These are phyloP conservation scores for Percopsis omiscomaycus DNA, from an alignment of 2,797 vertebrate genomes.

Conservation along the genomic window DNA sequence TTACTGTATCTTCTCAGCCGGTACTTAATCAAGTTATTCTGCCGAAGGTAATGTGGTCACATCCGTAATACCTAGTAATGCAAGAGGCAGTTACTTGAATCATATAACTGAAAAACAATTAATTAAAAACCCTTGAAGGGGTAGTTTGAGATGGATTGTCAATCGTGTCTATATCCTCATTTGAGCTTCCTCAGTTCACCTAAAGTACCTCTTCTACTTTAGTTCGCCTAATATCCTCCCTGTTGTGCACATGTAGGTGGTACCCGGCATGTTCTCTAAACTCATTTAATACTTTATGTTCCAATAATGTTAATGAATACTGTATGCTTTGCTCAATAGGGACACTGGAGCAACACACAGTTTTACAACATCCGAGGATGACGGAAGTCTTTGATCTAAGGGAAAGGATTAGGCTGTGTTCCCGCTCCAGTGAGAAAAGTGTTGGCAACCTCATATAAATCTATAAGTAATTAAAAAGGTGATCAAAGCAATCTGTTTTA, in stretches of 20 bases:
- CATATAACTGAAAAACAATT: slow-evolving; percentile 52
- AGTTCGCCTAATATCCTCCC: slow-evolving; percentile 31
- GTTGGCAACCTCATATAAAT: slow-evolving; percentile 15
- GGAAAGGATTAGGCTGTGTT: slow-evolving; percentile 17
- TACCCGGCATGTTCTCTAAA: background rate
- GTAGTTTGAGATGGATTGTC: slow-evolving; percentile 47
- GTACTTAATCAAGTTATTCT: no score
- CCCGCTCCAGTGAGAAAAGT: background rate
- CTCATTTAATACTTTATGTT: slow-evolving; percentile 33
- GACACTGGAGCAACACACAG: slow-evolving; percentile 13
- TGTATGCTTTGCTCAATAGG: slow-evolving; percentile 28
- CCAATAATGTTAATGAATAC: slow-evolving; percentile 30
- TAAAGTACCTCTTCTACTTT: slow-evolving; percentile 1
- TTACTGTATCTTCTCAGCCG: no score
- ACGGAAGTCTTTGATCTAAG: slow-evolving; percentile 41
- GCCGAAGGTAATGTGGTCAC: no score
- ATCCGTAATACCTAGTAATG: no score
- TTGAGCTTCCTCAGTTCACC: slow-evolving; percentile 1
- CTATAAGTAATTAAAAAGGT: slow-evolving; percentile 16
- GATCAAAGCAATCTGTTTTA: slow-evolving; percentile 7
- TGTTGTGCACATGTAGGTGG: slow-evolving; percentile 11
- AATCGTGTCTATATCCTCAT: slow-evolving; percentile 47
- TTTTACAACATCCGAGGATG: slow-evolving; percentile 45
- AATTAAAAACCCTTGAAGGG: slow-evolving; percentile 31
- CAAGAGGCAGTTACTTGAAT: background rate